Conservation (phyloP, 2,888 invertebrate species). For the Spatulosminthurus flaviceps region DNA sequence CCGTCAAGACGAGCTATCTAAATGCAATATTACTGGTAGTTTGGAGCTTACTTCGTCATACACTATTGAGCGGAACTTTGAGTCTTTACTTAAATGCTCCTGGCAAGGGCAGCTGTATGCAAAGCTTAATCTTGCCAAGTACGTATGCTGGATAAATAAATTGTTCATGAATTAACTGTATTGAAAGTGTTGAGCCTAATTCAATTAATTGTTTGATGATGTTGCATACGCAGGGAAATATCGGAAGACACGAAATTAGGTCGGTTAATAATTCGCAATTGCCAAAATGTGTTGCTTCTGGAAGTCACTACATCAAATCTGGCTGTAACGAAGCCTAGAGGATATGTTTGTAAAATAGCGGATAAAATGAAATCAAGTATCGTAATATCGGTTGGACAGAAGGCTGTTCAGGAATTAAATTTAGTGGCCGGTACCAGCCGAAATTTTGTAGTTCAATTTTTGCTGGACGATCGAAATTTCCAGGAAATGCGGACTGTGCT, state of each 20-base stretch:
- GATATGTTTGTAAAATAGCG: conserved; percentile 56
- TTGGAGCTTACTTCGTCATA: conserved; percentile 43
- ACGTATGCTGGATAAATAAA: conserved; percentile 3
- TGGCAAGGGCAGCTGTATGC: conserved; percentile 53
- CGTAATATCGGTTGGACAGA: conserved; percentile 52
- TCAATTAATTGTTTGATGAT: no score
- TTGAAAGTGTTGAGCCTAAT: no score
- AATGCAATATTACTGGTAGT: conserved; percentile 48
- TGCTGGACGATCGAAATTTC: conserved; percentile 50
- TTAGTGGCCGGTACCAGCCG: conserved; percentile 45
- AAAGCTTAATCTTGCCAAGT: conserved; percentile 53
- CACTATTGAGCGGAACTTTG: conserved; percentile 26
- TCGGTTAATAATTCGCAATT: conserved; percentile 48
- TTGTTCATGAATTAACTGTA: not conserved
- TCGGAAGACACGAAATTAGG: conserved; percentile 52
- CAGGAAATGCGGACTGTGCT: conserved; percentile 48
- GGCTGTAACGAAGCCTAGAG: conserved; percentile 43
- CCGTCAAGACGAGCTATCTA: conserved; percentile 51
- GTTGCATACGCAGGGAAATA: conserved; percentile 44
- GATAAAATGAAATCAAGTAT: conserved; percentile 55
- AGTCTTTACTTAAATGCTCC: conserved; percentile 46
- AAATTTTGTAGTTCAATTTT: conserved; percentile 57
- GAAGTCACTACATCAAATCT: conserved; percentile 38
- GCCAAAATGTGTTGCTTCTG: conserved; percentile 50
- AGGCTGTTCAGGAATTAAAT: conserved; percentile 52